Conservation (phyloP, 1,140 invertebrate genomes). For the Bombus difficillimus region DNA sequence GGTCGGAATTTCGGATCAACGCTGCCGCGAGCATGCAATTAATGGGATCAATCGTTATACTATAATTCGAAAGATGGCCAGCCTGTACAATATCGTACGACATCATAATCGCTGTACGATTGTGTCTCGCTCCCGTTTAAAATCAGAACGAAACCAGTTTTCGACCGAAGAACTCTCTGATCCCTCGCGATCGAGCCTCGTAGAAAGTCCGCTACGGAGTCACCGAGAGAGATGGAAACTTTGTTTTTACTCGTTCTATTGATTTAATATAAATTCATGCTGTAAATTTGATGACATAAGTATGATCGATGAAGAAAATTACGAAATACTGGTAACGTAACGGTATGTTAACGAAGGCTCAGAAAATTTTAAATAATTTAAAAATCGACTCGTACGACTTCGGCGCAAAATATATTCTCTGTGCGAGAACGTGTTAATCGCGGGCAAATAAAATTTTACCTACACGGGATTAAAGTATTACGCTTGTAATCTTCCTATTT, state of each 20-base stretch:
- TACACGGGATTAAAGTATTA: no score
- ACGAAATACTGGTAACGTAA: not conserved
- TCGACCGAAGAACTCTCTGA: not conserved
- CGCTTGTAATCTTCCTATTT: not conserved
- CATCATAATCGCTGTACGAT: slow-evolving; percentile 20
- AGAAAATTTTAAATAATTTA: not conserved
- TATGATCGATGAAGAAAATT: not conserved
- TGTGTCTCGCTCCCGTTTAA: slow-evolving; percentile 12
- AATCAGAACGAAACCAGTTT: slow-evolving; percentile 5
- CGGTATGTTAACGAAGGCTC: not conserved
- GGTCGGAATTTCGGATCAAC: slow-evolving; percentile 32
- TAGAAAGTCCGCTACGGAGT: no score
- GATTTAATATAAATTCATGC: not conserved
- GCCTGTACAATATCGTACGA: not conserved
- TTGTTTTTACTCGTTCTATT: not conserved
- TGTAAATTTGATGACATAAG: not conserved
- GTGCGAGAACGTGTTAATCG: not conserved
- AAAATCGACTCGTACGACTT: not conserved
- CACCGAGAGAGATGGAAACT: not conserved
- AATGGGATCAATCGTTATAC: slow-evolving; percentile 6
- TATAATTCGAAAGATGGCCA: slow-evolving; percentile 13
- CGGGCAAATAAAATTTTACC: not conserved
- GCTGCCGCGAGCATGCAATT: slow-evolving; percentile 3
- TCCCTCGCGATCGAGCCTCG: not conserved
- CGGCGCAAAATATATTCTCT: not conserved